These are phyloP conservation scores for Podiceps cristatus DNA, from an alignment of 2,113 vertebrate species.

Conservation along the genomic window DNA sequence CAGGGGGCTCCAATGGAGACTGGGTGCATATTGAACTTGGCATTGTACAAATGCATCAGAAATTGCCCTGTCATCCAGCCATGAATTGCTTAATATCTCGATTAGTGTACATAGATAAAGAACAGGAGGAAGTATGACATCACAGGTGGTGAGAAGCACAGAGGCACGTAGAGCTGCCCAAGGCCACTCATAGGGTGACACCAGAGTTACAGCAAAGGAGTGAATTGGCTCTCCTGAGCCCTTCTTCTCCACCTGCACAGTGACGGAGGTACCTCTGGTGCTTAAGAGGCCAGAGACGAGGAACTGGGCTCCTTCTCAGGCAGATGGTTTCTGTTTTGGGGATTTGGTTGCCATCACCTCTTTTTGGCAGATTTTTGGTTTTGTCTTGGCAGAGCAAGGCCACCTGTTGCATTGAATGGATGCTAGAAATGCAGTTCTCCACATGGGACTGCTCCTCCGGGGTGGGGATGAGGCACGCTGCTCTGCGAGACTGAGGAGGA, in stretches of 20 bases:
- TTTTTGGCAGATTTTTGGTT: not conserved
- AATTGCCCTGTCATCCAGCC: not conserved
- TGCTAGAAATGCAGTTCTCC: not conserved
- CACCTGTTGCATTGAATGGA: not conserved
- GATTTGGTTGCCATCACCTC: not conserved
- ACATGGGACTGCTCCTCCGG: not conserved
- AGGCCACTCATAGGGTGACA: not conserved
- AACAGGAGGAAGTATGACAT: not conserved
- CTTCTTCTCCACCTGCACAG: not conserved
- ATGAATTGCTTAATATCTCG: not conserved
- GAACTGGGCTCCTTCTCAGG: not conserved
- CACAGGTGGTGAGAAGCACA: not conserved
- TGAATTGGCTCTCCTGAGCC: not conserved
- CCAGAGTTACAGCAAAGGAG: not conserved
- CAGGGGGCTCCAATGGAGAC: not conserved
- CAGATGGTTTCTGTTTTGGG: not conserved
- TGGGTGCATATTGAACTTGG: not conserved
- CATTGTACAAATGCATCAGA: not conserved
- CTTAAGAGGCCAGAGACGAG: not conserved
- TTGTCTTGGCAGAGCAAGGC: fast-evolving
- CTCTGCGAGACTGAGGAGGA: not conserved
- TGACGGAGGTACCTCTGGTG: not conserved
- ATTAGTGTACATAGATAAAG: not conserved
- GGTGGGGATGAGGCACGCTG: not conserved
- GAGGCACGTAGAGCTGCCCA: not conserved